These are phyloP conservation scores for Labeo catla DNA, from an alignment of 2,113 vertebrate species.

Conservation along the genomic window DNA sequence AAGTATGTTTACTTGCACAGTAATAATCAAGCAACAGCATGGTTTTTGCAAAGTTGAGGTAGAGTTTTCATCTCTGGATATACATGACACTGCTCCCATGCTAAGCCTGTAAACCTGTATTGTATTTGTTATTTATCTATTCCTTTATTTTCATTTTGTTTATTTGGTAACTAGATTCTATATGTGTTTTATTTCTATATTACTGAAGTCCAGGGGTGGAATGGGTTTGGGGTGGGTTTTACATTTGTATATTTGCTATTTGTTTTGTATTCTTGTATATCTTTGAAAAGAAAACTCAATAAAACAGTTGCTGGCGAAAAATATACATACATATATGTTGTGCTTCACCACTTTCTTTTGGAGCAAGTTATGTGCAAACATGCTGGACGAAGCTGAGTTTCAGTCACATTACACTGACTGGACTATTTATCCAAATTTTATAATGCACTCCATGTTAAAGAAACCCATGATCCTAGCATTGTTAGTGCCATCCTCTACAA, in stretches of 20 bases:
- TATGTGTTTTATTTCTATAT: not conserved
- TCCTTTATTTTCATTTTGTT: not conserved
- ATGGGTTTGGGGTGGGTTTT: not conserved
- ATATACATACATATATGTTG: no score
- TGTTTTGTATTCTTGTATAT: not conserved
- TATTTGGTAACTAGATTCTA: not conserved
- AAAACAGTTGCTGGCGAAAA: no score
- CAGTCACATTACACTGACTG: not conserved
- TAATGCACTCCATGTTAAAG: not conserved
- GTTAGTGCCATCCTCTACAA: not conserved
- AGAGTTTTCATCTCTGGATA: not conserved
- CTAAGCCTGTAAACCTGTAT: no score
- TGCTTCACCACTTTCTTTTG: not conserved
- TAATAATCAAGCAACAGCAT: not conserved
- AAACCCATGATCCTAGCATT: not conserved
- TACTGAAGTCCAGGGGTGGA: not conserved
- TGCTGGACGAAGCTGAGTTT: not conserved
- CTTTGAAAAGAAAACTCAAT: not conserved
- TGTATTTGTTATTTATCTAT: no score
- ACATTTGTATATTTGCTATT: not conserved
- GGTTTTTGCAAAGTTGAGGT: not conserved
- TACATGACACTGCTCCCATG: not conserved
- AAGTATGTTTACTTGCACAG: not conserved
- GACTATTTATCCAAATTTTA: not conserved
- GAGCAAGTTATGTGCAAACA: constrained; percentile 6